A percentile compares a stretch with the other conserved stretches of the same genome.
phyloP scores from a whole-genome alignment of 2,888 invertebrate genomes.

The Epirrhoe tristata region DNA sequence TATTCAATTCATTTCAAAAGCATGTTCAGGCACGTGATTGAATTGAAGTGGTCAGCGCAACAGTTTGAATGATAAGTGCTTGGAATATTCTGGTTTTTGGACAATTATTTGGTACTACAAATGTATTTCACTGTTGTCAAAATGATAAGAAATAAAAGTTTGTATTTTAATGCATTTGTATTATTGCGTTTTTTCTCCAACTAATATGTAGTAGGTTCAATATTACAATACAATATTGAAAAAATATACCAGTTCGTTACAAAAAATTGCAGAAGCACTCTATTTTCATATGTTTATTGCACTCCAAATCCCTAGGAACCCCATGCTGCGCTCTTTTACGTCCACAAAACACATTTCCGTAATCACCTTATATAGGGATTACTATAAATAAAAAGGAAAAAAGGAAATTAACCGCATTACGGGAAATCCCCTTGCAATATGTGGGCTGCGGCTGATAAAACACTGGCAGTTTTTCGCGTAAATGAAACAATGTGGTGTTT shows the following conservation, averaged over 20 bases:
- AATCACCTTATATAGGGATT: constrained; percentile 86
- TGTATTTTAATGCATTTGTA: too few relatives aligned
- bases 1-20: too few relatives aligned
- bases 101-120: too few relatives aligned
- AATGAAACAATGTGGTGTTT: constrained; percentile 78
- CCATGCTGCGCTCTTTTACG: constrained; percentile 83
- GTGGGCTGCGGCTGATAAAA: constrained; percentile 78
- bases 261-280: constrained; percentile 22
- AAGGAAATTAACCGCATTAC: constrained; percentile 85
- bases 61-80: too few relatives aligned
- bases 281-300: constrained; percentile 47
- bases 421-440: constrained; percentile 83
- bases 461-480: constrained; percentile 75
- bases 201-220: too few relatives aligned
- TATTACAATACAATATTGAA: too few relatives aligned
- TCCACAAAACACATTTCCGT: constrained; percentile 85
- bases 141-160: too few relatives aligned
- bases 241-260: not conserved
- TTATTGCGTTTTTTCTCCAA: too few relatives aligned
- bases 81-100: too few relatives aligned
- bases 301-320: constrained; percentile 60
- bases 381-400: constrained; percentile 86
- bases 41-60: too few relatives aligned
- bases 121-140: too few relatives aligned
- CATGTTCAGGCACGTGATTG: too few relatives aligned